phyloP scores from a whole-genome alignment of 2,797 vertebrate species.

The Dallia pectoralis region DNA sequence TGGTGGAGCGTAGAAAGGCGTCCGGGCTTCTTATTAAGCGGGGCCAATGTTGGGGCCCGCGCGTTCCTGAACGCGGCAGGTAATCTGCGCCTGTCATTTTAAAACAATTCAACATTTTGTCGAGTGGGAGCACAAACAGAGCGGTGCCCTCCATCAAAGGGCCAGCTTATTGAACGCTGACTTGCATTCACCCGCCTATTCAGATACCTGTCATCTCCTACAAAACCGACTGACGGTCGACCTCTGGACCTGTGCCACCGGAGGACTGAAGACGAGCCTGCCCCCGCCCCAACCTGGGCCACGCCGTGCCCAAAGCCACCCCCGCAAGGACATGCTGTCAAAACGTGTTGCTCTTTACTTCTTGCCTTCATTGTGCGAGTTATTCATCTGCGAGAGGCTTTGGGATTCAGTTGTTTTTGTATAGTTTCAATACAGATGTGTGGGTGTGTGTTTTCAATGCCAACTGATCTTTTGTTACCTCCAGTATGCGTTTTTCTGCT shows the following conservation, averaged over 20 bases:
- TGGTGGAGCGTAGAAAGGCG: slow-evolving; percentile 39
- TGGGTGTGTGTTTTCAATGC: slow-evolving; percentile 45
- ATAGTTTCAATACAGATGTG: slow-evolving; percentile 13
- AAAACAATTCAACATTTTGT: slow-evolving; percentile 70
- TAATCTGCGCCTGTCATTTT: slow-evolving; percentile 74
- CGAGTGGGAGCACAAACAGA: slow-evolving; percentile 50
- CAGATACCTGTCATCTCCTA: slow-evolving; percentile 73
- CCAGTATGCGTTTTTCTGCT: slow-evolving; percentile 65
- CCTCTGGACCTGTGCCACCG: slow-evolving; percentile 72
- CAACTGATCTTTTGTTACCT: slow-evolving; percentile 64
- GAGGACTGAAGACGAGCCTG: slow-evolving; percentile 63
- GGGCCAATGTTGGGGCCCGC: slow-evolving; percentile 39
- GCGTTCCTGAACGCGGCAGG: slow-evolving; percentile 49
- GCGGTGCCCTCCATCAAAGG: slow-evolving; percentile 57
- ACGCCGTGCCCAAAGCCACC: slow-evolving; percentile 59
- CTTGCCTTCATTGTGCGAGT: slow-evolving; percentile 63
- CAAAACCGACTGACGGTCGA: slow-evolving; percentile 70
- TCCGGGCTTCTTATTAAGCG: slow-evolving; percentile 51
- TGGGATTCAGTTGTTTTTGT: slow-evolving; percentile 36
- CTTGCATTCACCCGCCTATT: slow-evolving; percentile 66
- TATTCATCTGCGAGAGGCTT: slow-evolving; percentile 64
- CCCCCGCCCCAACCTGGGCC: slow-evolving; percentile 34
- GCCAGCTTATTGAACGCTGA: slow-evolving; percentile 61
- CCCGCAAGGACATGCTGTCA: slow-evolving; percentile 76
- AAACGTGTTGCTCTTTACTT: slow-evolving; percentile 77